Base-by-base conservation (phyloP, 2,888 invertebrate species). In the Tricholauxania praeusta region DNA sequence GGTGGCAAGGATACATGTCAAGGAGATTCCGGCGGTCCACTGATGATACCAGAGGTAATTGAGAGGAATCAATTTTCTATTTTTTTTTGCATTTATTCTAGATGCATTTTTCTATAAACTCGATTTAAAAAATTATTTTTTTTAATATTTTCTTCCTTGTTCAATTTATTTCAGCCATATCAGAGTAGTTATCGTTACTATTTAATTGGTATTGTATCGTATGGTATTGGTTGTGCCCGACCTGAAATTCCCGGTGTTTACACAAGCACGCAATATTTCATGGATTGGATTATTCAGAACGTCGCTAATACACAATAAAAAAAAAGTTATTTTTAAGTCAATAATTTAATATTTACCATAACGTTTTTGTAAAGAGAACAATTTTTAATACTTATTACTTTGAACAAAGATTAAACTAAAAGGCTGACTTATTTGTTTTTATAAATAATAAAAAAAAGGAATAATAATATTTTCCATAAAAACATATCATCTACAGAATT, bases 191-290 rank as follows among this genome's bases (percentile, higher is more conserved):
- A 69, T 1, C 78, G 80, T 7, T 86, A 80, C 83, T 89, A 90
- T 79, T 88, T 91, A 75, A 89, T 92, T 65, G 93, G 93, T 2
- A 88, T 93, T 1, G 92, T 92, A 1, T 91, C 92, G 0, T 93
- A 91, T 82, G 93, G 92, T 4, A 90, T 89, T 77, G 89, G 89
- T 59, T 92, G 92, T 83, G 92, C 91, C 0, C 89, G 91, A 77
- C 88, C 89, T 3, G 89, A 90, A 6, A 90, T 88, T 76, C 92
- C 92, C 19, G 92, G 92, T 2, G 91, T 92, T 10, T 93, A 93
- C 80, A 88, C 91, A 0, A 88, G 90, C 77, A 89, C 91, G 0
- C 89, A 91, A 5, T 81, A 88, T 67, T 92, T 90, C 78, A 80
- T 91, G 10, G 89, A 91, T 76, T 93, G 93, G 93, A 91, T 93